A percentile compares a stretch with the other conserved stretches of the same genome.
These are phyloP conservation scores for Apostichopus japonicus DNA, from an alignment of 35 echinoderm and acorn worm genomes.

Conservation along the genomic window DNA sequence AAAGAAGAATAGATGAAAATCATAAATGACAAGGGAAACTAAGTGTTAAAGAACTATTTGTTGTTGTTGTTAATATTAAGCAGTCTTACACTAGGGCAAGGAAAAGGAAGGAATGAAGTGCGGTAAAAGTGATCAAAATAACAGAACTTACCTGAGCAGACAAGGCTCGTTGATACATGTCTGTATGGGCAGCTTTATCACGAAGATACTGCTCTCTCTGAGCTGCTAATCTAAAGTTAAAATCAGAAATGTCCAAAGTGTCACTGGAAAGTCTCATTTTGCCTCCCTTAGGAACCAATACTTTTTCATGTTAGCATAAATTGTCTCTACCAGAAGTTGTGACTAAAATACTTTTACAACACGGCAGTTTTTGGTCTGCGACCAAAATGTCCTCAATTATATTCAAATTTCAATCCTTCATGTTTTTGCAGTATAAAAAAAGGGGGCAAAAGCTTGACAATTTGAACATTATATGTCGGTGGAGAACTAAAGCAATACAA, in stretches of 20 bases:
- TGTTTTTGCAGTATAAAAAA: too few relatives aligned
- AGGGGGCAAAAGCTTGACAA: too few relatives aligned
- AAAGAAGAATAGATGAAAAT: not conserved
- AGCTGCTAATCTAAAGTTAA: conserved; percentile 79
- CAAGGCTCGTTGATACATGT: conserved; percentile 85
- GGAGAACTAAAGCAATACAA: too few relatives aligned
- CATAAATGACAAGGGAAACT: not conserved
- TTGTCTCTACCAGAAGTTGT: too few relatives aligned
- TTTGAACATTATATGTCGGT: too few relatives aligned
- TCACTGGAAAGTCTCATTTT: too few relatives aligned
- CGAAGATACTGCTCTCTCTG: conserved; percentile 89
- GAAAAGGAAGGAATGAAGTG: not conserved
- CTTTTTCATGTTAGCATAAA: too few relatives aligned
- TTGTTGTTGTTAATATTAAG: not conserved
- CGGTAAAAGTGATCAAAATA: not conserved
- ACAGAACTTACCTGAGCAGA: conserved; percentile 84
- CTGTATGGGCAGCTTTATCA: conserved; percentile 80
- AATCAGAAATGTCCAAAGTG: not conserved
- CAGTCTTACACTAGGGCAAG: not conserved
- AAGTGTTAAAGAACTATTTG: not conserved
- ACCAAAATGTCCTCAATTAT: too few relatives aligned
- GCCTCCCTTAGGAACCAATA: too few relatives aligned
- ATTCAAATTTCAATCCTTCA: too few relatives aligned
- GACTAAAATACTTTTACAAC: too few relatives aligned
- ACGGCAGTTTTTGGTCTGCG: too few relatives aligned